Evolutionary conservation across 2,113 vertebrate genomes (phyloP).

Genomic region (Numida meleagris): DNA sequence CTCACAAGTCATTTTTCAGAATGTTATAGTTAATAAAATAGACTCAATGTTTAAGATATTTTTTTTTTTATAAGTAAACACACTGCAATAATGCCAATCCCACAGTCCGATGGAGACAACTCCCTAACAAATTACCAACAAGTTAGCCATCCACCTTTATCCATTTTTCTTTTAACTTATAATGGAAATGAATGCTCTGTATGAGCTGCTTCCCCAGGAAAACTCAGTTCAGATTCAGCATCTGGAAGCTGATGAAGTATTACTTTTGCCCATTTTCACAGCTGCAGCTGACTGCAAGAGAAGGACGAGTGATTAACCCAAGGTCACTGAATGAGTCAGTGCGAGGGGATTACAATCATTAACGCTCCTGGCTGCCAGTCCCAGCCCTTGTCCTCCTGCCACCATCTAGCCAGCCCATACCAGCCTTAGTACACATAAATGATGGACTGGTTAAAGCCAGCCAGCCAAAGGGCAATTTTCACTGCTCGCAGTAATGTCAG

Average conservation of each 20-base stretch:
- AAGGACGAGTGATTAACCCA: conserved; percentile 22
- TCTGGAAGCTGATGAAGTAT: conserved; percentile 9
- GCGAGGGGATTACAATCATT: neutral
- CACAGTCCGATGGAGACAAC: neutral
- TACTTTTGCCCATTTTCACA: conserved; percentile 36
- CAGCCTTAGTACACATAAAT: neutral
- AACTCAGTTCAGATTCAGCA: neutral
- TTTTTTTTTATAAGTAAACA: neutral
- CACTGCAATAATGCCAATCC: accelerated
- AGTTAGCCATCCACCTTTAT: neutral
- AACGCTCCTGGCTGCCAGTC: neutral
- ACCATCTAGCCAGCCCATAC: neutral
- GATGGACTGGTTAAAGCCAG: neutral
- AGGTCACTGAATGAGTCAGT: neutral
- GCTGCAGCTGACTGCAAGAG: conserved; percentile 34
- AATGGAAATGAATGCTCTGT: neutral
- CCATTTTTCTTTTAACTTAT: neutral
- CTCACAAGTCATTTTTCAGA: neutral
- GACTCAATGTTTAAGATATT: neutral
- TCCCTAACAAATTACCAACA: neutral
- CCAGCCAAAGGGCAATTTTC: neutral
- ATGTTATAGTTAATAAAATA: neutral
- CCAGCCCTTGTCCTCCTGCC: neutral
- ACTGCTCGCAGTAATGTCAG: neutral
- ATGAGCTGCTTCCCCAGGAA: neutral